Percentiles rank a stretch among this genome's conserved stretches.
Evolutionary conservation across 2,888 invertebrate genomes (phyloP).

Genomic region (Priocnemis perturbator): DNA sequence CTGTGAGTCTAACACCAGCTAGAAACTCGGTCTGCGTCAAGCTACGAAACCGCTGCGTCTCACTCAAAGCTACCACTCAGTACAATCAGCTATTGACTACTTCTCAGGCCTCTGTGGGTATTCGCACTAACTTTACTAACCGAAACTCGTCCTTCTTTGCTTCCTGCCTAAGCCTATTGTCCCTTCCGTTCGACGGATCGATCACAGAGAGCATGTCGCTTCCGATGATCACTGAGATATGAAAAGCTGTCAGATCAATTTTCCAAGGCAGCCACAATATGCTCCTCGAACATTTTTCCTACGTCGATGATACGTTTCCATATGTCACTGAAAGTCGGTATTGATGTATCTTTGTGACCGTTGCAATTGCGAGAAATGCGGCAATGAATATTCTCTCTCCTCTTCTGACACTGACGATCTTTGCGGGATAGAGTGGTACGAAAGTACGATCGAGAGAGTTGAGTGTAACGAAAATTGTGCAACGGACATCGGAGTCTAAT

Average conservation of each 20-base stretch:
- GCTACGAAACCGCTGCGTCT: constrained; percentile 74
- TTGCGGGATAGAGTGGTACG: constrained; percentile 14
- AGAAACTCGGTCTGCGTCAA: constrained; percentile 73
- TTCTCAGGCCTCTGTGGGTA: constrained; percentile 74
- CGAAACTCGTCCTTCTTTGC: constrained; percentile 48
- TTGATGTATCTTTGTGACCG: constrained; percentile 7
- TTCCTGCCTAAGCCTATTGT: constrained; percentile 43
- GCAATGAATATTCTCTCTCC: constrained; percentile 35
- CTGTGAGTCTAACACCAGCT: constrained; percentile 84
- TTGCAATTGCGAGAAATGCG: constrained; percentile 43
- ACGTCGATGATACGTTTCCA: constrained; percentile 28
- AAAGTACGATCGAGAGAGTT: neutral
- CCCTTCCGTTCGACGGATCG: constrained; percentile 37
- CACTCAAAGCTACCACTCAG: constrained; percentile 74
- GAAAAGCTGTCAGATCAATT: neutral
- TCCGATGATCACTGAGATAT: constrained; percentile 23
- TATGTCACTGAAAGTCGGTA: constrained; percentile 15
- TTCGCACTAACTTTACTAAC: constrained; percentile 74
- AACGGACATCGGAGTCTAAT: constrained; percentile 1
- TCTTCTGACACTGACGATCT: constrained; percentile 9
- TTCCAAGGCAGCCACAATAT: too few relatives aligned
- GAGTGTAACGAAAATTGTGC: constrained; percentile 8
- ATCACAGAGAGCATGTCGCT: constrained; percentile 52
- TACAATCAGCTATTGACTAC: constrained; percentile 74
- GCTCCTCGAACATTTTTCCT: constrained; percentile 33